Conservation (phyloP, 2,113 vertebrate species). For the Laterallus jamaicensis region DNA sequence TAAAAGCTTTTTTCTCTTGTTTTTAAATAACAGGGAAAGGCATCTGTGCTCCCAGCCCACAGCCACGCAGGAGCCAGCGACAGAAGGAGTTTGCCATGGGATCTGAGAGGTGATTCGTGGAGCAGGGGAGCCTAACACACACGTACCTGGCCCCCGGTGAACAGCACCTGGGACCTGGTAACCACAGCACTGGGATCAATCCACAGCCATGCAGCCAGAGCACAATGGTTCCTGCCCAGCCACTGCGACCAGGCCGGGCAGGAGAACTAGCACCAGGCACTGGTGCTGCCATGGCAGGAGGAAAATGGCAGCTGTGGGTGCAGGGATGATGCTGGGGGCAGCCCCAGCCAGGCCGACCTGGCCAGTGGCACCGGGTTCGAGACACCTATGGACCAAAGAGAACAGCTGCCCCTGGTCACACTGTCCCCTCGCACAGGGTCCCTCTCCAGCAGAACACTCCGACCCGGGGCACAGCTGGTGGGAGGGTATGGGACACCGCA, state of each 20-base stretch:
- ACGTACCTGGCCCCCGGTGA: neutral
- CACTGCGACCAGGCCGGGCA: fast-evolving
- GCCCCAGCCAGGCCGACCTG: neutral
- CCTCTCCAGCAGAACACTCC: neutral
- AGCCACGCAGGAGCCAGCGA: neutral
- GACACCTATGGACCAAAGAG: neutral
- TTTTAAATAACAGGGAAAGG: constrained; percentile 41
- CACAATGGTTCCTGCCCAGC: neutral
- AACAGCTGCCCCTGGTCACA: neutral
- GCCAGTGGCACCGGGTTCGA: fast-evolving
- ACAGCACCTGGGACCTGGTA: too few species aligned
- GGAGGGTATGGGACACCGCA: neutral
- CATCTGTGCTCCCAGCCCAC: constrained; percentile 62
- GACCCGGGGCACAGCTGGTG: neutral
- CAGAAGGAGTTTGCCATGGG: neutral
- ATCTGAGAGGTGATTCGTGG: neutral
- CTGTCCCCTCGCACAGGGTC: neutral
- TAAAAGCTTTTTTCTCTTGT: constrained; percentile 2
- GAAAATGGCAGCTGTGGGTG: fast-evolving
- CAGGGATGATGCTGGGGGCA: neutral
- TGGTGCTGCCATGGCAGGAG: neutral
- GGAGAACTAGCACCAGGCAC: fast-evolving
- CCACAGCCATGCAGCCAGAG: too few species aligned
- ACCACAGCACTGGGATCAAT: too few species aligned
- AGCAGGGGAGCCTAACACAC: neutral